These are phyloP conservation scores for Graphium colonna DNA, from an alignment of 2,888 invertebrate genomes.

Conservation along the genomic window DNA sequence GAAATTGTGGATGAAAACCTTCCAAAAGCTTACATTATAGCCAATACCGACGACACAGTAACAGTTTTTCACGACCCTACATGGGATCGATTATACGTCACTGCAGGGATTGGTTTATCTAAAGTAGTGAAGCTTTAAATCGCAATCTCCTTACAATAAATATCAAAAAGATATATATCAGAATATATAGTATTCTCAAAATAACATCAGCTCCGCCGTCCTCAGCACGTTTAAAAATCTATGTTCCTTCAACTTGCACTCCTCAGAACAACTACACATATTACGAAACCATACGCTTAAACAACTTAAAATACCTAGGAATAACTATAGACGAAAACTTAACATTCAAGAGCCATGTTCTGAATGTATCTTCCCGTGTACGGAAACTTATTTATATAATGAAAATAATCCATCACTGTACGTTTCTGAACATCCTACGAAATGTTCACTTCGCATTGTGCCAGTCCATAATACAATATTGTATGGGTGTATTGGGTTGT, in stretches of 20 bases:
- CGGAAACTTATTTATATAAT: not conserved
- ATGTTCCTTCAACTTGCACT: not conserved
- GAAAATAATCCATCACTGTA: not conserved
- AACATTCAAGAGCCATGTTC: not conserved
- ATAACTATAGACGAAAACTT: not conserved
- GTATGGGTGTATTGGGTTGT: no score
- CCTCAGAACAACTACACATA: not conserved
- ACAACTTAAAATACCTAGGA: not conserved
- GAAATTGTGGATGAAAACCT: not conserved
- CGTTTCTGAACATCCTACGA: not conserved
- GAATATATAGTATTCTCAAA: no score
- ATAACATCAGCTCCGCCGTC: no score
- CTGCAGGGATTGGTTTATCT: no score
- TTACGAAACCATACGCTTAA: not conserved
- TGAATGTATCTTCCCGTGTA: not conserved
- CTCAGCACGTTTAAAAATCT: no score
- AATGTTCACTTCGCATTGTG: not conserved
- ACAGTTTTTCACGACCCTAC: not conserved
- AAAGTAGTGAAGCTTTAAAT: no score
- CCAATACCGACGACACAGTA: not conserved
- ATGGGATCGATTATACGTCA: not conserved
- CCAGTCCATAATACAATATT: not conserved
- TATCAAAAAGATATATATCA: no score
- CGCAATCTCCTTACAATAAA: no score
- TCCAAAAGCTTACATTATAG: not conserved